Evolutionary conservation across 2,888 invertebrate species (phyloP), one percentile per base, ranked within the genome.

Genomic region (Oligia strigilis): DNA sequence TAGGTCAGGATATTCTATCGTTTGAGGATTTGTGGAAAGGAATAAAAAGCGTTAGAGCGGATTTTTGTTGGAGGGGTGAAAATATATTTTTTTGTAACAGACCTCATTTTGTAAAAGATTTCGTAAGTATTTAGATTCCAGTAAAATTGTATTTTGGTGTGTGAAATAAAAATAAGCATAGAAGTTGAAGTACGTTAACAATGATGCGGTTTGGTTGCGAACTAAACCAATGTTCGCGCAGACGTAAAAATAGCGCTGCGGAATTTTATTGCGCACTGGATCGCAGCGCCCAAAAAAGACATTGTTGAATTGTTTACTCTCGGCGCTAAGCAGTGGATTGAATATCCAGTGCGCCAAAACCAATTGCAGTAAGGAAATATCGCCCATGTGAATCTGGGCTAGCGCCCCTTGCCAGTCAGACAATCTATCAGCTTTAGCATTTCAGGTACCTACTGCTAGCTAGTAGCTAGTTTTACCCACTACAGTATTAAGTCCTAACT

Each of bases 1-100:
- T 89, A 89, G 90, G 90, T 88, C 89, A 86, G 83, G 73, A 76
- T 82, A 69, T 88, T 85, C 67, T 76, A 78, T 75, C 69, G 78
- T 81, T 83, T 78, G 72, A 82, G 72, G 69, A 46, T 84, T 84
- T 70, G 67, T 71, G 52, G 72, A n/a, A 52, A 78, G 52, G 64
- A 77, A 72, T 67, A 81, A 73, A 81, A 83, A 66, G 77, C 72
- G 77, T 77, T 65, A 40, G 64, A 80, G 80, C 83, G 29, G 13
- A 75, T 73, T 66, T 66, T 60, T 64, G n/a, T 36, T 72, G 17
- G 52, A 6, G 43, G 1, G 23, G 1, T 23, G 11, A n/a, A 49
- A 29, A 64, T 76, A 64, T 79, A 52, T 76, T 62, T 76, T 62
- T 74, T 40, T 46, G 64, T 23, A 49, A 81, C 43, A 58, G n/a